Percentiles rank a stretch among this genome's conserved stretches.
phyloP scores from a whole-genome alignment of 2,888 invertebrate species.

The Pheosia gnoma region DNA sequence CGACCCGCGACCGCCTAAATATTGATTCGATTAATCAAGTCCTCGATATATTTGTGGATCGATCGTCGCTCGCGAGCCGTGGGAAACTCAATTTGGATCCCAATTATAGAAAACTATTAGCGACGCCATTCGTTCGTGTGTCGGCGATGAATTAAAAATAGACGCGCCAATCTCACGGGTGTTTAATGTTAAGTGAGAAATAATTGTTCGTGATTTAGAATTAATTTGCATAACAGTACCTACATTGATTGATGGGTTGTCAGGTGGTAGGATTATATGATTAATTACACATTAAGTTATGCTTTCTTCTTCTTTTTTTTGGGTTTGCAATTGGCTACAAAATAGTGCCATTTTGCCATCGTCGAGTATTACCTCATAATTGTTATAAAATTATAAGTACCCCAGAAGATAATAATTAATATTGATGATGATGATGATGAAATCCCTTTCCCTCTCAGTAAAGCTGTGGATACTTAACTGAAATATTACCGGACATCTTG shows the following conservation, averaged over 20 bases:
- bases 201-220: constrained; percentile 36
- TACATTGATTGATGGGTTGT: constrained; percentile 22
- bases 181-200: constrained; percentile 40
- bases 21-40: constrained; percentile 61
- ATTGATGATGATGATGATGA: no score
- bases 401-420: no score
- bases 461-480: no score
- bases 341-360: no score
- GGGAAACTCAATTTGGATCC: constrained; percentile 59
- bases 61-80: constrained; percentile 44
- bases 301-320: no score
- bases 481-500: no score
- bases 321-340: no score
- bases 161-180: constrained; percentile 51
- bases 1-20: constrained; percentile 45
- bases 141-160: constrained; percentile 54
- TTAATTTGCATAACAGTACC: constrained; percentile 24
- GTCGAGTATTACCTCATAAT: no score
- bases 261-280: background rate
- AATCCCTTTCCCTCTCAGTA: no score
- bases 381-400: no score
- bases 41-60: constrained; percentile 57
- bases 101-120: constrained; percentile 63
- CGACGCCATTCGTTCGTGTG: constrained; percentile 39
- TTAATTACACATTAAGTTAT: no score